Evolutionary conservation across 1,140 invertebrate species (phyloP), one percentile per base, ranked within the genome.

Genomic region (Drosophila kepulauana): DNA sequence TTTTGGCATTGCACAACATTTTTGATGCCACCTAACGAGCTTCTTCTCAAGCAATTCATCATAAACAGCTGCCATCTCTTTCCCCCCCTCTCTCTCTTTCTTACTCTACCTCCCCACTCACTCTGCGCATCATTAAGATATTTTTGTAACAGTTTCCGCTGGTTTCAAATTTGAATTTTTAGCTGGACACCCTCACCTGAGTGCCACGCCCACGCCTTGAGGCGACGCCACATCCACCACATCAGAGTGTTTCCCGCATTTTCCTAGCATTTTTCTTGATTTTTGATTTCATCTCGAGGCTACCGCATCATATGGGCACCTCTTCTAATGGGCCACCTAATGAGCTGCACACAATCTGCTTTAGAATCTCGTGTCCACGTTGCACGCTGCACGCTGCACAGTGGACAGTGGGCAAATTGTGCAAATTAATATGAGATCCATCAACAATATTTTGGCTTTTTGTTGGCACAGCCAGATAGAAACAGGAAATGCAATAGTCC

Each of bases 361-460:
- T 25, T 25, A 25, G 20, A 25, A 25, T 54, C 2, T 3, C 1
- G 20, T 35, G 70, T 28, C 51, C 35, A 41, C n/a, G 45, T 28
- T 33, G 33, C 33, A 33, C 33, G 33, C 33, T 33, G 0, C 33
- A 33, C 33, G 33, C 33, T 33, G 33, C 33, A 33, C 65, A 46
- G 45, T n/a, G n/a, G 4, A 67, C 71, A 68, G 28, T 62, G 57
- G 65, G 67, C 65, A 86, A 86, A 86, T 82, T 74, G 76, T 54
- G 58, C 69, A 82, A 82, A 88, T 87, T 88, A 88, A 87, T 87
- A 78, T 75, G 69, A 82, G 77, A 87, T 87, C 71, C 79, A 87
- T 87, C 82, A 87, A 64, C 20, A 16, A 49, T 25, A 72, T 25
- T 25, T 25, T 25, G 20, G 20, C 20, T 25, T 25, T 66, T 85